Conservation (phyloP, 2,797 vertebrate genomes). For the Rhinoraja longicauda region DNA sequence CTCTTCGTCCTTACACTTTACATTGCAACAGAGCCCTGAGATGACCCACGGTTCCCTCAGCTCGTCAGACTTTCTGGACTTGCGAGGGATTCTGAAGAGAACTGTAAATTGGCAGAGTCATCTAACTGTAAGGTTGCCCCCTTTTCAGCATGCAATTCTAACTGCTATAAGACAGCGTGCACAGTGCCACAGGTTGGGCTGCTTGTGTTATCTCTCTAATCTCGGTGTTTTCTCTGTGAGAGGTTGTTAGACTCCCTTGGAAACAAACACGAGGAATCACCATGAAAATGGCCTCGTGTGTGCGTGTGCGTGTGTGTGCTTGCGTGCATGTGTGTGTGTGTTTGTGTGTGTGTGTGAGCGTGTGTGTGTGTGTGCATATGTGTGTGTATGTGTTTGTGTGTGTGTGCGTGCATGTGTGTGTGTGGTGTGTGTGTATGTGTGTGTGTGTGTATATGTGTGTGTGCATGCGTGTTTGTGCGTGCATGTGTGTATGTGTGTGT, state of each 20-base stretch:
- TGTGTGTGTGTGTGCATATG: too few relatives aligned
- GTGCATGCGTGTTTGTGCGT: too few relatives aligned
- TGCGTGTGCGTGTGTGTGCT: too few relatives aligned
- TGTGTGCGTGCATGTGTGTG: too few relatives aligned
- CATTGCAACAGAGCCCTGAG: background rate
- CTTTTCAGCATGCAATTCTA: background rate
- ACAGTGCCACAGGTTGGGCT: background rate
- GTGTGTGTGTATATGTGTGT: too few relatives aligned
- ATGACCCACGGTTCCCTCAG: background rate
- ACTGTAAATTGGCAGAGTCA: background rate
- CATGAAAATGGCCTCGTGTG: background rate
- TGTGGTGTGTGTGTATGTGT: too few relatives aligned
- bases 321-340: too few relatives aligned
- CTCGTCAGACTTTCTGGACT: background rate
- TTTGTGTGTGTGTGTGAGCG: too few relatives aligned
- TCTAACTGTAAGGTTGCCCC: background rate
- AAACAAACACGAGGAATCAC: background rate
- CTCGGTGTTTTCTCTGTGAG: background rate
- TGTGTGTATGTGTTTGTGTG: too few relatives aligned
- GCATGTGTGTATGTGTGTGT: too few relatives aligned
- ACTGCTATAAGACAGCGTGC: background rate
- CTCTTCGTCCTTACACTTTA: slow-evolving; percentile 45
- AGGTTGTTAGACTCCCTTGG: too few relatives aligned
- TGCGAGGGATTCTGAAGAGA: background rate
- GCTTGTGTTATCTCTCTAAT: background rate